Base-by-base conservation (phyloP, 2,113 vertebrate species). In the Phoxinus phoxinus region DNA sequence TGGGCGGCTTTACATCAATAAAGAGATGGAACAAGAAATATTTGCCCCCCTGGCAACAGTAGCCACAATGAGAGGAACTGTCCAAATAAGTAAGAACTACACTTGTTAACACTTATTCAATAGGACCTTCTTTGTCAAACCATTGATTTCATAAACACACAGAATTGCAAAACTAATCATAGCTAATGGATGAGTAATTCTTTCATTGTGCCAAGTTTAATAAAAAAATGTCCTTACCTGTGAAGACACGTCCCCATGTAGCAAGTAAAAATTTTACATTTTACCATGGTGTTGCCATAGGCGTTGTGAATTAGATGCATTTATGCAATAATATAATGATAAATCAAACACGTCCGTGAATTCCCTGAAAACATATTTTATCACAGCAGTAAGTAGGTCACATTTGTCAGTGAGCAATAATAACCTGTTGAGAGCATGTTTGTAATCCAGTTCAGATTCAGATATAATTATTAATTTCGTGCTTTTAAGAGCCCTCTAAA, bases 61-160 rank as follows among this genome's bases (percentile, higher is more conserved):
- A 84, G 83, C 87, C 85, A 92, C 76, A 90, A 73, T 85, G 89
- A 44, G 53, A 44, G 13, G 23, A 81, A 86, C 85, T 88, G 90
- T 88, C 44, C 87, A 89, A 90, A 90, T 78, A 91, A 65, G 81
- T 58, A 13, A 79, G 30, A 81, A 1, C 3, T 69, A 69, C 53
- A 81, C 7, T 69, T 78, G 61, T 37, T 86, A 81, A 86, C 58
- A 53, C 12, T 11, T n/a, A 21, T 48, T 51, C 48, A 73, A 46
- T 17, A 51, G 6, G 9, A 12, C 19, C 19, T 72, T 27, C 30
- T 44, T 61, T 17, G 53, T 23, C 32, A 23, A 37, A 83, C 35
- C 44, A 11, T 21, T 53, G n/a, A 32, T 37, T n/a, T 73, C 23
- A 65, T 13, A 41, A 30, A 72, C 69, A 30, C 53, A 51, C 71